Evolutionary conservation across 2,113 vertebrate genomes (phyloP).

Genomic region (Chaenogobius annularis): DNA sequence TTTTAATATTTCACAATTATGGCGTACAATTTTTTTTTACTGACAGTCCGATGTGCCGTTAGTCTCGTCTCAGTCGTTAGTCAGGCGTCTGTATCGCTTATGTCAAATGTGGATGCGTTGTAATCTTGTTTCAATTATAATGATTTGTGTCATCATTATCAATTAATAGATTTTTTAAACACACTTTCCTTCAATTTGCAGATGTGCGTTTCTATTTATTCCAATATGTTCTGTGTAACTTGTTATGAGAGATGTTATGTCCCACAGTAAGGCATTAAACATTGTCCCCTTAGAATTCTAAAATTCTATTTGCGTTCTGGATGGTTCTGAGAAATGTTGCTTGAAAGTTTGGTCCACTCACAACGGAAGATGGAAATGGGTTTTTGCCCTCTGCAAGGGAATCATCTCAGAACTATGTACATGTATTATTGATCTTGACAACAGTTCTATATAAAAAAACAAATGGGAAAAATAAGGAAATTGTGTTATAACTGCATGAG

Average conservation of each 20-base stretch:
- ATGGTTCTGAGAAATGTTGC: too few species aligned
- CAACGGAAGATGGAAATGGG: too few species aligned
- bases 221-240: neutral
- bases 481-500: too few species aligned
- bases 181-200: neutral
- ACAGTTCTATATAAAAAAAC: too few species aligned
- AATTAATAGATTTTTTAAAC: neutral
- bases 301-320: neutral
- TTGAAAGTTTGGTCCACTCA: too few species aligned
- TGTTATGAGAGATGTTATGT: too few species aligned
- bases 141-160: conserved; percentile 14
- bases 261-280: neutral
- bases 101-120: conserved; percentile 18
- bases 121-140: conserved; percentile 20
- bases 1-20: conserved; percentile 41
- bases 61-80: conserved; percentile 27
- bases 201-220: too few species aligned
- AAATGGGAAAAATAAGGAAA: too few species aligned
- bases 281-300: neutral
- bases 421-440: too few species aligned
- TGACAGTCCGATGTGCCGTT: conserved; percentile 17
- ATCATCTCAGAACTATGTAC: too few species aligned
- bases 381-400: too few species aligned
- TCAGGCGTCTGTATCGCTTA: conserved; percentile 11
- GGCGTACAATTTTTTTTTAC: conserved; percentile 22